Base-by-base conservation (phyloP, 2,888 invertebrate species). In the Chymomyza fuscimana region DNA sequence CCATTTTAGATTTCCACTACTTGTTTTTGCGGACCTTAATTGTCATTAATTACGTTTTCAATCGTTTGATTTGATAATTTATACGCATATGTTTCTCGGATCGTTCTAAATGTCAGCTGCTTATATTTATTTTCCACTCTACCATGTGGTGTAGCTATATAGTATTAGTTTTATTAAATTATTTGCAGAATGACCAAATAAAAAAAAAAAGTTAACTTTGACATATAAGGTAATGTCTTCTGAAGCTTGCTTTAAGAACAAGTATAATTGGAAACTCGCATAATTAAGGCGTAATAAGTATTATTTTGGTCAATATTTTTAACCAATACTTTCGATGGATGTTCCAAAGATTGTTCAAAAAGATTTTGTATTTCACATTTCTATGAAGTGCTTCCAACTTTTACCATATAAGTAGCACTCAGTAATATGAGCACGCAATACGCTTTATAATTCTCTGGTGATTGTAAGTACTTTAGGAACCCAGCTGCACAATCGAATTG, bases 21-120 rank as follows among this genome's bases (percentile, higher is more conserved):
- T 22, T 6, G 5, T 29, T 70, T 70, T 69, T 72, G 60, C 64
- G 65, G 52, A 63, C 56, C 67, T 51, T 70, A 78, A 82, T 82
- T 81, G 87, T 70, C 78, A 75, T 84, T 88, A 87, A 89, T 88
- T 88, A 81, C 79, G 77, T 78, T 76, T 76, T 77, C 80, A 80
- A 80, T 79, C 83, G 82, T 69, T 80, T 81, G 87, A 86, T 85
- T 81, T 80, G 74, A 77, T 81, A 80, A 83, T 86, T 80, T 81
- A 76, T 77, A 73, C 82, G 70, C 78, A 76, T 63, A 6, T 12
- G 61, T 72, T 72, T 60, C 72, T 66, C 46, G 5, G 64, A 64
- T 59, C 58, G 69, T 68, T 46, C 40, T 46, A 46, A 46, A 46
- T 46, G 40, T 46, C 40, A 46, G 12, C 40, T 46, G 40, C 40